phyloP scores from a whole-genome alignment of 1,140 invertebrate genomes.

The Sycophaga agraensis region DNA sequence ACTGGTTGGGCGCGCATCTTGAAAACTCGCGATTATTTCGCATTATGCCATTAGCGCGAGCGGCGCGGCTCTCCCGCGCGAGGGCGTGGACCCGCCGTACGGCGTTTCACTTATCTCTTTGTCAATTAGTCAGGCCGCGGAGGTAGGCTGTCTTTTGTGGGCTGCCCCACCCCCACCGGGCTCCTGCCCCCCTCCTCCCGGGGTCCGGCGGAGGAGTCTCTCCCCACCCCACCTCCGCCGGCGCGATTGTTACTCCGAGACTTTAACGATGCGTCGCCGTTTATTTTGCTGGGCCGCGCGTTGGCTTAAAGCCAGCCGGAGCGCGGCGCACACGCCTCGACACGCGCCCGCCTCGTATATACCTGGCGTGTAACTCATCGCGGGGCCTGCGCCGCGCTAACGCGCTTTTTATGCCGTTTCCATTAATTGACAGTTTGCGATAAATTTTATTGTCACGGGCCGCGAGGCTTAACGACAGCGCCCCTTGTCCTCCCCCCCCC shows the following conservation, averaged over 20 bases:
- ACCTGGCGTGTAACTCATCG: slow-evolving; percentile 18
- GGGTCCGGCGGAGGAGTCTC: neutral
- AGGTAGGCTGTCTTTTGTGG: slow-evolving; percentile 11
- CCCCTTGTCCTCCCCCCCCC: too few species aligned
- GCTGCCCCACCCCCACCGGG: neutral
- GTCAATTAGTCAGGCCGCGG: slow-evolving; percentile 27
- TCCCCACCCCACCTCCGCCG: neutral
- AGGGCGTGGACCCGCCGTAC: too few species aligned
- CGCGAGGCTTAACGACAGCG: neutral
- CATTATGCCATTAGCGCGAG: neutral
- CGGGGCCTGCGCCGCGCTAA: neutral
- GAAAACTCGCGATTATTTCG: too few species aligned
- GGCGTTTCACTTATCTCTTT: slow-evolving; percentile 25
- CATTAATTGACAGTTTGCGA: slow-evolving; percentile 18
- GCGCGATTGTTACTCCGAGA: slow-evolving; percentile 12
- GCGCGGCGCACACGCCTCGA: too few species aligned
- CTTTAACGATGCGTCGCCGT: slow-evolving; percentile 21
- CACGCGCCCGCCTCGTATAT: too few species aligned
- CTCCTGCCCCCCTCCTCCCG: too few species aligned
- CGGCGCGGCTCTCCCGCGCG: neutral
- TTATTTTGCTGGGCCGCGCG: neutral
- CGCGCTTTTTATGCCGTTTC: slow-evolving; percentile 10
- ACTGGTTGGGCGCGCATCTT: too few species aligned
- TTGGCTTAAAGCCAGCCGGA: too few species aligned
- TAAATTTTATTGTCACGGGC: neutral